Evolutionary conservation across 2,113 vertebrate species (phyloP).

Genomic region (Campylomormyrus numenius): DNA sequence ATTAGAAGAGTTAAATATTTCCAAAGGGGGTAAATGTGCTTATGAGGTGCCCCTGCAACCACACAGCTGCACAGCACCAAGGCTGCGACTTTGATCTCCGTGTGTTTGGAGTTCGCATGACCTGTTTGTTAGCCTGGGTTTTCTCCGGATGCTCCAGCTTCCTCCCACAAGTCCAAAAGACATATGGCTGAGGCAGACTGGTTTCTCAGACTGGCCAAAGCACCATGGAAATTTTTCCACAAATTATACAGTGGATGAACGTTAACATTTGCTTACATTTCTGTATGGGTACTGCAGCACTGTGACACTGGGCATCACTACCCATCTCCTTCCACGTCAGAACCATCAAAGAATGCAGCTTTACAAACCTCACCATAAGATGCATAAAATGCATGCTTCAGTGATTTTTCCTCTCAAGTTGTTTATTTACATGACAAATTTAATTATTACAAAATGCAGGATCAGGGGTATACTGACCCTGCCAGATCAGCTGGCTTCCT

Average conservation of each 20-base stretch:
- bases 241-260: not conserved
- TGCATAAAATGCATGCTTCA: not conserved
- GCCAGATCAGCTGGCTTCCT: not conserved
- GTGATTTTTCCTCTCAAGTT: not conserved
- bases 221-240: not conserved
- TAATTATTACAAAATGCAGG: not conserved
- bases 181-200: not conserved
- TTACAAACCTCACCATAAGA: not conserved
- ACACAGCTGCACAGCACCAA: not conserved
- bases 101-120: not conserved
- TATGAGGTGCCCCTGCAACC: not conserved
- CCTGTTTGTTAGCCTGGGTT: not conserved
- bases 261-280: not conserved
- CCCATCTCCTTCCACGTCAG: not conserved
- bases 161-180: not conserved
- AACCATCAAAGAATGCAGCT: not conserved
- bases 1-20: not conserved
- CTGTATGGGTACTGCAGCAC: not conserved
- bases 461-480: not conserved
- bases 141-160: not conserved
- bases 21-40: not conserved
- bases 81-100: not conserved
- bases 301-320: not conserved
- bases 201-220: not conserved
- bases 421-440: not conserved